Evolutionary conservation across 2,797 vertebrate species (phyloP), one percentile per base, ranked within the genome.

Genomic region (Taeniopygia guttata): DNA sequence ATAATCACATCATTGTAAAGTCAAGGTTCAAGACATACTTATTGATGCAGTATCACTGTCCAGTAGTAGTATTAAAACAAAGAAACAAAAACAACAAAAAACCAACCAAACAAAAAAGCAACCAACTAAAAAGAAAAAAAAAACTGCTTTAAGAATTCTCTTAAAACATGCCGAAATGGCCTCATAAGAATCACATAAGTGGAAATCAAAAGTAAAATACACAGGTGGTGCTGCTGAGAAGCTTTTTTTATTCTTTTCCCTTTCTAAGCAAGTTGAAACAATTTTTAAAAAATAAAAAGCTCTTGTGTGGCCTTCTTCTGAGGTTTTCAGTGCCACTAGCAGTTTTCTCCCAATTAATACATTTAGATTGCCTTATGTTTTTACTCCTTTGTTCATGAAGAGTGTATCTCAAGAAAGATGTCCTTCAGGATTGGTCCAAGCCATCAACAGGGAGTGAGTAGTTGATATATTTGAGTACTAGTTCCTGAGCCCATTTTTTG

Each of bases 281-380:
- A 21, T 51, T 75, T 36, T 56, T 46, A 22, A 72, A 73, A 79
- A 80, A 42, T 32, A 38, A 62, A 77, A 43, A 23, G 1, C 7
- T 10, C 9, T 58, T 79, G 14, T 82, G 29, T 17, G 81, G 16
- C 40, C 12, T 74, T 80, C 62, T 91, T 80, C 51, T 42, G 76
- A 93, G 69, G 32, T 66, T 87, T 95, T 93, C 84, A 25, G 27
- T 94, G 56, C 70, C 25, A 73, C 55, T 73, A 86, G 79, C 85
- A 89, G 62, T 89, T 95, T 95, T 95, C 32, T 67, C 32, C 77
- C 89, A 59, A 73, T 86, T 95, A 88, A 78, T 94, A 87, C 21
- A 56, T 91, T 88, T 88, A 56, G 55, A 49, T 42, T 73, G 59
- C 69, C 48, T 66, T 86, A 46, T 66, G 58, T 52, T 92, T 88